These are phyloP conservation scores for Lasioglossum malachurum DNA, from an alignment of 2,888 invertebrate genomes.

Conservation along the genomic window DNA sequence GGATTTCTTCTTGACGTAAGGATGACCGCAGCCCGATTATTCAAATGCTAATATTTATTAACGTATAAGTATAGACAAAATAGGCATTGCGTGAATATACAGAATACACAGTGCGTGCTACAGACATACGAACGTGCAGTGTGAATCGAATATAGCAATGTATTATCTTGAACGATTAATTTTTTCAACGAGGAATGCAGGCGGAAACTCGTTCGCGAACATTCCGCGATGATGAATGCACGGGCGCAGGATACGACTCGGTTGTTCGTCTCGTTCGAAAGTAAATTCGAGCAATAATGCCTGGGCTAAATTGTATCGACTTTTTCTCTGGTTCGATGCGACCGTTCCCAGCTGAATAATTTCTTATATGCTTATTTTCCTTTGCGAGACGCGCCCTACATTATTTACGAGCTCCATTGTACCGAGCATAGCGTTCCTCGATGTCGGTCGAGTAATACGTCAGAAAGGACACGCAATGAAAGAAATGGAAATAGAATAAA, in stretches of 20 bases:
- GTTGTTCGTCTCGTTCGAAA: background rate
- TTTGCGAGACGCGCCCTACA: slow-evolving; percentile 7
- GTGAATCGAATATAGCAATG: slow-evolving; percentile 35
- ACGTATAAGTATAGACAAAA: slow-evolving; percentile 62
- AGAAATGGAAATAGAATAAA: slow-evolving; percentile 47
- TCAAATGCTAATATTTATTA: slow-evolving; percentile 64
- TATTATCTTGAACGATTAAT: background rate
- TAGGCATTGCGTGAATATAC: slow-evolving; percentile 47
- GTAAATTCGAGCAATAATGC: background rate
- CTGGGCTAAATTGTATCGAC: background rate
- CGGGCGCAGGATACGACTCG: background rate
- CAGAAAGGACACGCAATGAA: slow-evolving; percentile 2
- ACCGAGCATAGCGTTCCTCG: slow-evolving; percentile 30
- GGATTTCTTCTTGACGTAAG: background rate
- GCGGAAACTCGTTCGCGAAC: background rate
- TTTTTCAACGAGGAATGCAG: background rate
- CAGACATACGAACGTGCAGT: slow-evolving; percentile 40
- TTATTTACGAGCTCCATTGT: slow-evolving; percentile 27
- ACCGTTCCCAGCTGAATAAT: slow-evolving; percentile 13
- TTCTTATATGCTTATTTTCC: slow-evolving; percentile 10
- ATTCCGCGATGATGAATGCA: background rate
- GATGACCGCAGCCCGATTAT: background rate
- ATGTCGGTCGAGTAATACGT: slow-evolving; percentile 32
- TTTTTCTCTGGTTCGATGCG: slow-evolving; percentile 3
- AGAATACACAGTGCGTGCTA: slow-evolving; percentile 51